phyloP scores from a whole-genome alignment of 2,113 vertebrate genomes.

The Nipponia nippon region DNA sequence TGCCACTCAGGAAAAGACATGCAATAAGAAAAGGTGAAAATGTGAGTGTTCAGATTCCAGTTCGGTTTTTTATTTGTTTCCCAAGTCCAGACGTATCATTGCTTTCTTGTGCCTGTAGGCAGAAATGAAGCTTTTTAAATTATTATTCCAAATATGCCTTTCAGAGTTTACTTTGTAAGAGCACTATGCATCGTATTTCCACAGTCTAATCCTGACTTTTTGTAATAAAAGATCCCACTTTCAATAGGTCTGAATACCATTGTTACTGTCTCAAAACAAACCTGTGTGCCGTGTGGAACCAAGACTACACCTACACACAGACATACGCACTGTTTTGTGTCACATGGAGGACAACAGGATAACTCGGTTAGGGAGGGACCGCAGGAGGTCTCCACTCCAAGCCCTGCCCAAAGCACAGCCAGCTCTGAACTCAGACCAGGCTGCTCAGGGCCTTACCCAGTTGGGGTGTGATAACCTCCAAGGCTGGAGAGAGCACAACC shows the following conservation, averaged over 20 bases:
- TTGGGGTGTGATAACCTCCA: neutral
- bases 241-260: neutral
- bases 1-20: neutral
- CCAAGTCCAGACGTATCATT: neutral
- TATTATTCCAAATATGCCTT: neutral
- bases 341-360: neutral
- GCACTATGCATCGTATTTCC: neutral
- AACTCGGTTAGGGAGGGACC: neutral
- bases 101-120: neutral
- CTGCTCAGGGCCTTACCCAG: neutral
- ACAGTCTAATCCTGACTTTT: neutral
- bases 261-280: neutral
- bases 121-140: neutral
- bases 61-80: neutral
- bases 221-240: neutral
- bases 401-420: neutral
- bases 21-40: neutral
- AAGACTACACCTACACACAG: neutral
- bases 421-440: neutral
- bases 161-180: neutral
- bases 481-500: neutral
- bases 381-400: neutral
- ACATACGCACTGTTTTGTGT: neutral
- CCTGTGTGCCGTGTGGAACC: neutral
- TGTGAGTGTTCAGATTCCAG: neutral